Evolutionary conservation across 2,888 invertebrate species (phyloP).

Genomic region (Myopa testacea): DNA sequence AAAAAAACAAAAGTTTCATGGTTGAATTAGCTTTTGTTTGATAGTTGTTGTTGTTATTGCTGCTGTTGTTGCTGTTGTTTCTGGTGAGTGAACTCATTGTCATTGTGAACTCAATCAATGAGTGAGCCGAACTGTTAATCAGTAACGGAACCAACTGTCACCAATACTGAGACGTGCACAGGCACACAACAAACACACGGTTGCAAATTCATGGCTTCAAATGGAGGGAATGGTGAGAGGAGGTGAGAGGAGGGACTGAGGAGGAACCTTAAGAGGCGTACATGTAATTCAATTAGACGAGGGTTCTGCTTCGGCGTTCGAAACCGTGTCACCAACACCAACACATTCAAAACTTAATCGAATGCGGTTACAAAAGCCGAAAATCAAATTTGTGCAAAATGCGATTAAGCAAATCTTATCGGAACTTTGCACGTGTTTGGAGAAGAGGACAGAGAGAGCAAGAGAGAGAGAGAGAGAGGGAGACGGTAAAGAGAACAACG

Average conservation of each 20-base stretch:
- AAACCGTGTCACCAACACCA: constrained; percentile 23
- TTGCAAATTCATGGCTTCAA: no score
- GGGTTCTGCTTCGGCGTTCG: background rate
- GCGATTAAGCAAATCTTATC: constrained; percentile 14
- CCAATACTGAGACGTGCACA: no score
- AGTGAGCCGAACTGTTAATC: background rate
- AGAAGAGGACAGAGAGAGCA: background rate
- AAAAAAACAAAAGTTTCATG: no score
- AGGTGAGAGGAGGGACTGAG: background rate
- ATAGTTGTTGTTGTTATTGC: background rate
- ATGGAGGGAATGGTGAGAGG: no score
- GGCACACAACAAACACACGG: no score
- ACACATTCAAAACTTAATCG: background rate
- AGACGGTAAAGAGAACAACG: background rate
- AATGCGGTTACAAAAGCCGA: constrained; percentile 17
- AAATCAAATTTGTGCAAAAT: constrained; percentile 24
- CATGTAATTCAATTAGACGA: constrained; percentile 30
- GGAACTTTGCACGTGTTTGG: background rate
- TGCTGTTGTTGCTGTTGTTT: background rate
- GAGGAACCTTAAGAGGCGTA: background rate
- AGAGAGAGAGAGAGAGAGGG: background rate
- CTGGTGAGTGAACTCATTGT: constrained; percentile 6
- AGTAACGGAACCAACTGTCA: background rate
- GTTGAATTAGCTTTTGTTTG: no score
- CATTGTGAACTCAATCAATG: no score